Percentiles rank a stretch among this genome's conserved stretches.
These are phyloP conservation scores for Hypolimnas misippus DNA, from an alignment of 2,888 invertebrate genomes.

Conservation along the genomic window DNA sequence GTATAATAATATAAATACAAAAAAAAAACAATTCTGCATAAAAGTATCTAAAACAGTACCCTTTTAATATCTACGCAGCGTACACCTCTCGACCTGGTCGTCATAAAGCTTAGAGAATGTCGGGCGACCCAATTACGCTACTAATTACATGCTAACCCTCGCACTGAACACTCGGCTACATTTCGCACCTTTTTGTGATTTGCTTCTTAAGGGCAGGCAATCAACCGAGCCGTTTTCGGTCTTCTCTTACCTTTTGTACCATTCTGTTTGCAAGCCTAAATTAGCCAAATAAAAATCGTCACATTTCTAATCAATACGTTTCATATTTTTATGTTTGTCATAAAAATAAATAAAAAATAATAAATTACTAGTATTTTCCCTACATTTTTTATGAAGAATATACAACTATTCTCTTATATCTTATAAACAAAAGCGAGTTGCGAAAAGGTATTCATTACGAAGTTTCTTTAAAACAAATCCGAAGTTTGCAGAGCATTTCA, in stretches of 20 bases:
- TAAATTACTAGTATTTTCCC: too few species aligned
- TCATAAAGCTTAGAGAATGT: conserved; percentile 54
- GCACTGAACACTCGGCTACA: conserved; percentile 32
- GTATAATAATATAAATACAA: neutral
- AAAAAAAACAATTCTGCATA: neutral
- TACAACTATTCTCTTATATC: neutral
- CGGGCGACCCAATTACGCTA: conserved; percentile 57
- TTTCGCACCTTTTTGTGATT: conserved; percentile 27
- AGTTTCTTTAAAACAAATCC: conserved; percentile 13
- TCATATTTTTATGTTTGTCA: too few species aligned
- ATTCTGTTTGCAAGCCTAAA: neutral
- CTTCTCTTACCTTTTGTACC: neutral
- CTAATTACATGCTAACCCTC: conserved; percentile 55
- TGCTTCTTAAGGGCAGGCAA: conserved; percentile 19
- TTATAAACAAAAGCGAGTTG: neutral
- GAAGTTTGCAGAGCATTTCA: conserved; percentile 30
- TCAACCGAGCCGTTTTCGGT: neutral
- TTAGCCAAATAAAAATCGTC: too few species aligned
- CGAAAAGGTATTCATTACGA: conserved; percentile 23
- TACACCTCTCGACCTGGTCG: conserved; percentile 44
- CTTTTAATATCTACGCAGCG: conserved; percentile 20
- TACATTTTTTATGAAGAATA: neutral
- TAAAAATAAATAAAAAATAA: too few species aligned
- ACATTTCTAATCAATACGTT: too few species aligned
- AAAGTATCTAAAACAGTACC: neutral